Conservation (phyloP, 2,888 invertebrate genomes). For the Eupithecia vulgata region DNA sequence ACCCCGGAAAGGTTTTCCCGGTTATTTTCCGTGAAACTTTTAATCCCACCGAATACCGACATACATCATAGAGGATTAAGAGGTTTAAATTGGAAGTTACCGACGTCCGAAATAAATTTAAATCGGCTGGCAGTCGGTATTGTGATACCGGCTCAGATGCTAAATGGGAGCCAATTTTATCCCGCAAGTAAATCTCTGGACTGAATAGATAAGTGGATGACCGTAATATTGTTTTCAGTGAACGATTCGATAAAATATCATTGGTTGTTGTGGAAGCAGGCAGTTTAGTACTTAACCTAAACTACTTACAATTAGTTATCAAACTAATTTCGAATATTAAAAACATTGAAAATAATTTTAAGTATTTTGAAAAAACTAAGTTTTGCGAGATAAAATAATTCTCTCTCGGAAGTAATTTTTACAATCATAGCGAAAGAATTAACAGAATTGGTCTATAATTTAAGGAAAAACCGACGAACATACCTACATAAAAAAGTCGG, state of each 20-base stretch:
- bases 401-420: too few species aligned
- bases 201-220: constrained; percentile 59
- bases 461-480: too few species aligned
- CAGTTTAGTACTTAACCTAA: background rate
- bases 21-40: constrained; percentile 85
- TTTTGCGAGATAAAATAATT: too few species aligned
- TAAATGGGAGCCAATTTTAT: constrained; percentile 80
- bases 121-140: constrained; percentile 83
- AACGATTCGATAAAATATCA: constrained; percentile 18
- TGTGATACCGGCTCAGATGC: constrained; percentile 81
- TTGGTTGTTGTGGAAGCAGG: background rate
- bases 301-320: background rate
- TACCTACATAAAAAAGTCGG: too few species aligned
- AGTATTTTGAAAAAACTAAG: too few species aligned
- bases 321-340: too few species aligned
- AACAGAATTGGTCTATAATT: too few species aligned
- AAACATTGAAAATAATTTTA: too few species aligned
- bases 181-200: constrained; percentile 73
- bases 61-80: constrained; percentile 85
- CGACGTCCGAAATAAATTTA: constrained; percentile 85
- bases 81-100: constrained; percentile 85
- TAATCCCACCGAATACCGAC: constrained; percentile 84
- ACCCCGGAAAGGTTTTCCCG: constrained; percentile 84
- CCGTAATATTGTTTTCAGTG: constrained; percentile 43
- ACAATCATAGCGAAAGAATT: too few species aligned